Evolutionary conservation across 2,113 vertebrate species (phyloP), one percentile per base, ranked within the genome.

Genomic region (Desmodus rotundus): DNA sequence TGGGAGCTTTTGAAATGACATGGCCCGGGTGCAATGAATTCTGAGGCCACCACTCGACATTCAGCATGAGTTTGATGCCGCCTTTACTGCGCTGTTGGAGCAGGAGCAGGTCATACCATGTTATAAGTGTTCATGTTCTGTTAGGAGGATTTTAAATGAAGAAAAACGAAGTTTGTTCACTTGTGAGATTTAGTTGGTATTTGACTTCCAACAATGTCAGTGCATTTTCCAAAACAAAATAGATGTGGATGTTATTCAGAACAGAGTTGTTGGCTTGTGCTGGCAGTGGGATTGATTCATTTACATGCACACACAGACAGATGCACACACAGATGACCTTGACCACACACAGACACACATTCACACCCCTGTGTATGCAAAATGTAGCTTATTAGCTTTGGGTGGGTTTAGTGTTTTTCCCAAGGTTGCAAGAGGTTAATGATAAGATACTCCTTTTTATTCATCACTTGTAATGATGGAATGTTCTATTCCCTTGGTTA

Each of bases 181-280:
- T 94, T 84, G 47, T 47, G 58, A 90, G 26, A 92, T 28, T 80
- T 68, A 45, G 33, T 63, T 89, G 36, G 43, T 68, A 58, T 85
- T 89, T 91, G 80, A 87, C 83, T 95, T 85, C 68, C n/a, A 96
- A 93, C 45, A 96, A 65, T 43, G 24, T 67, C 61, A 81, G 24
- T n/a, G 7, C 15, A 82, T 68, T 96, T 96, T 74, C 67, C 77
- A 72, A 90, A 93, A 31, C 56, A 31, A 96, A 67, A 47, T 24
- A 80, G 87, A 65, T 31, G 4, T 63, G 36, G 31, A 33, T 78
- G 50, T 89, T 91, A 77, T 65, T 82, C 58, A 87, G 67, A 98
- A 68, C 89, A 88, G 91, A 85, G 15, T 19, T 68, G 36, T 47
- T 43, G 58, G 45, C 47, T 83, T 86, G 26, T 61, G 28, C 36